Base-by-base conservation (phyloP, 2,113 vertebrate genomes). In the Myiozetetes cayanensis region DNA sequence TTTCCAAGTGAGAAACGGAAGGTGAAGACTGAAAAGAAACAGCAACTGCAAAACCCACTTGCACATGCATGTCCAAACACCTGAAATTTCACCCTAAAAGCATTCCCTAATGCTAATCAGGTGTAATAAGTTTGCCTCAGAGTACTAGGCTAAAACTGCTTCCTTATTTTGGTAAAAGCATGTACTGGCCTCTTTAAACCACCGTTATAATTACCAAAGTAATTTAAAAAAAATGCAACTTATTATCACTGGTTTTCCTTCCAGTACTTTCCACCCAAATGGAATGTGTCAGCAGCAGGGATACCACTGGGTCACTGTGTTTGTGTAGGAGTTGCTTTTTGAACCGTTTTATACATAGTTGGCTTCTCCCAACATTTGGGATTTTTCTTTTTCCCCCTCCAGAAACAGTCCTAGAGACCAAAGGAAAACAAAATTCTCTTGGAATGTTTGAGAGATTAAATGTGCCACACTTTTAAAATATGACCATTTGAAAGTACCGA, bases 301-400 rank as follows among this genome's bases (percentile, higher is more conserved):
- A 94, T 73, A 84, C 73, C 92, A 82, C 88, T 85, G 94, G 89
- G 37, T 68, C 87, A 66, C 46, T 78, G 15, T 28, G 66, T 46
- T 56, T 86, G 90, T 87, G 93, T 92, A 92, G 74, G 88, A 95
- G 88, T 47, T 85, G 65, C 53, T 96, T 95, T 80, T 92, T 87
- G 91, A 93, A 91, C 85, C 79, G 53, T 39, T 89, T 89, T 46
- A 93, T 24, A 63, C 81, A 76, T 56, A 87, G 66, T n/a, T 95
- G 88, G 76, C 93, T 87, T 95, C 49, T 78, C 80, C 52, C 44
- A 88, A 2, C 30, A 46, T 7, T 65, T 65, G 19, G 46, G 39
- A 85, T 61, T 46, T 88, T 44, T 88, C 39, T 35, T 31, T 25
- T 0, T n/a, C n/a, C 3, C 27, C 39, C 70, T 41, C 3, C 35